phyloP scores from a whole-genome alignment of 2,113 vertebrate genomes.

The Lepus timidus region DNA sequence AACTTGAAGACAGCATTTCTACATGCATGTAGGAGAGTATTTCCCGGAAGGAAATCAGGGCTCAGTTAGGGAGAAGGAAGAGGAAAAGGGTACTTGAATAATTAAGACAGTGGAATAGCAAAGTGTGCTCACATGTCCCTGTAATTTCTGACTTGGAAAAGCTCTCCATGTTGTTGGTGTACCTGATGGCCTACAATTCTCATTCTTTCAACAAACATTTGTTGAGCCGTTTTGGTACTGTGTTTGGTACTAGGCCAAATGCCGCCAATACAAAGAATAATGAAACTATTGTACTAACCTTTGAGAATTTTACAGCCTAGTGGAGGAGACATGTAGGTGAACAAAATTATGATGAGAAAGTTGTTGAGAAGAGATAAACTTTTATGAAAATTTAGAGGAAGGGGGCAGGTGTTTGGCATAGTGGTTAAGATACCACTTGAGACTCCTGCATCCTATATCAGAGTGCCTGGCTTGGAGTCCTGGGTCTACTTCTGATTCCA shows the following conservation, averaged over 20 bases:
- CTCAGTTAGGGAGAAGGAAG: not conserved
- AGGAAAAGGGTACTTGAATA: not conserved
- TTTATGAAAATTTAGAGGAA: not conserved
- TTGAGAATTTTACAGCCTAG: constrained; percentile 12
- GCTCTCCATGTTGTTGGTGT: not conserved
- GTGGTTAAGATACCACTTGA: no score
- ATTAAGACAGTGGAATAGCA: not conserved
- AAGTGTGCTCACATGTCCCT: no score
- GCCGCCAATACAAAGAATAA: not conserved
- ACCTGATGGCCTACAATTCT: not conserved
- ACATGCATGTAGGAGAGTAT: not conserved
- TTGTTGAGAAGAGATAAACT: not conserved
- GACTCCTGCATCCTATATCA: no score
- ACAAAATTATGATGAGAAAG: not conserved
- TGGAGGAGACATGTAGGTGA: not conserved
- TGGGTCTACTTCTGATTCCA: no score
- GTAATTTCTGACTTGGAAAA: not conserved
- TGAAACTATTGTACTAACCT: not conserved
- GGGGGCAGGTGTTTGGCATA: no score
- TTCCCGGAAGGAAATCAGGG: not conserved
- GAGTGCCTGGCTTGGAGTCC: no score
- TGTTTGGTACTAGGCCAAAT: not conserved
- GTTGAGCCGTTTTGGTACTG: not conserved
- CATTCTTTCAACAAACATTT: not conserved
- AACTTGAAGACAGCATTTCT: not conserved